Evolutionary conservation across 2,797 vertebrate genomes (phyloP).

Genomic region (Parauchenoglanis punctatus): DNA sequence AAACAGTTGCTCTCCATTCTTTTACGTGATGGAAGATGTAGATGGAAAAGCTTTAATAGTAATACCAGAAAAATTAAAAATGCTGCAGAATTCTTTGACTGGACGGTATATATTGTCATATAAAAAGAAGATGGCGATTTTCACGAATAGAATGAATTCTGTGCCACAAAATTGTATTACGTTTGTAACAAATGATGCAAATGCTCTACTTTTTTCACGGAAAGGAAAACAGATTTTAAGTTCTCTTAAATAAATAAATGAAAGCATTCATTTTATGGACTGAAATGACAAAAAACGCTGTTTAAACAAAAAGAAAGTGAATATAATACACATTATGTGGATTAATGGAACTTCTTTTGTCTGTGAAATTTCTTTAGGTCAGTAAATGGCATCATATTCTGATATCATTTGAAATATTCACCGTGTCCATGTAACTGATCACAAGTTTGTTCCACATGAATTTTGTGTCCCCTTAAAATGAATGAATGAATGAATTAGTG

Average conservation of each 20-base stretch:
- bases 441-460: neutral
- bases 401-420: neutral
- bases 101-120: neutral
- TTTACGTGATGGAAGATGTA: neutral
- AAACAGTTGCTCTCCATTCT: neutral
- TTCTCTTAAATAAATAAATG: neutral
- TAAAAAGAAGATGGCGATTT: neutral
- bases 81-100: neutral
- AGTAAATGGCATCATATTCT: neutral
- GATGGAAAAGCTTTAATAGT: neutral
- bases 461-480: neutral
- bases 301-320: neutral
- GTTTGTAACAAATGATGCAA: neutral
- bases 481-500: neutral
- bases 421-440: neutral
- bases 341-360: neutral
- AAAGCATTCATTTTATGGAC: neutral
- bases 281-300: neutral
- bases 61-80: neutral
- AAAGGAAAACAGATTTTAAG: neutral
- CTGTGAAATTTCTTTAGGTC: neutral
- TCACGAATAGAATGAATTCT: neutral
- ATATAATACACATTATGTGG: too few relatives aligned
- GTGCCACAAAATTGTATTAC: neutral
- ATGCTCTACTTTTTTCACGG: neutral